Percentiles rank a stretch among this genome's conserved stretches.
These are phyloP conservation scores for Tor tambroides DNA, from an alignment of 2,113 vertebrate genomes.

Conservation along the genomic window DNA sequence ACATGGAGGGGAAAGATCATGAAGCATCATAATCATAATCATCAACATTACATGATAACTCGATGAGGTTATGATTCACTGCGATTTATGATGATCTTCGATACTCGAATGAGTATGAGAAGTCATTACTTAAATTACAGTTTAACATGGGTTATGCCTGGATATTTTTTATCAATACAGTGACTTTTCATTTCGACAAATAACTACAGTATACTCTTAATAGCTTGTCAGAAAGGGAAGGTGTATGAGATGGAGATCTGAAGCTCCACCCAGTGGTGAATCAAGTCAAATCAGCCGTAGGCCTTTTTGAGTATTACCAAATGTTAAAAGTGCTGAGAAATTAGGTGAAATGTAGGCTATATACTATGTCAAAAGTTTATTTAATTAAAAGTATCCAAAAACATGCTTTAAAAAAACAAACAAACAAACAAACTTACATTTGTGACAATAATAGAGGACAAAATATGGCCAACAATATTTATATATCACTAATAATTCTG, in stretches of 20 bases:
- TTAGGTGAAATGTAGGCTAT: neutral
- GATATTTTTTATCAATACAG: neutral
- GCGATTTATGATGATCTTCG: neutral
- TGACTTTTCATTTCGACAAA: neutral
- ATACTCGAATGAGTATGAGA: neutral
- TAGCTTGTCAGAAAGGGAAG: too few relatives aligned
- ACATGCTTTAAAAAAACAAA: neutral
- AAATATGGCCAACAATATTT: too few relatives aligned
- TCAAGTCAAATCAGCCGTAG: neutral
- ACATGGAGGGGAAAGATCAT: neutral
- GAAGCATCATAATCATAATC: neutral
- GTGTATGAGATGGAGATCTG: neutral
- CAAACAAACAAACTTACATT: too few relatives aligned
- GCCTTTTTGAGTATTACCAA: neutral
- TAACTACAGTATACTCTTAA: neutral
- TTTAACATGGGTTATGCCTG: neutral
- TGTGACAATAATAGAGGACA: too few relatives aligned
- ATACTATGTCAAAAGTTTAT: neutral
- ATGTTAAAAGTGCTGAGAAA: neutral
- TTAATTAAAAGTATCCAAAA: neutral
- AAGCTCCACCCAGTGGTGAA: conserved; percentile 33
- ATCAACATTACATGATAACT: neutral
- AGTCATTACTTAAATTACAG: neutral
- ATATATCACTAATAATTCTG: too few relatives aligned
- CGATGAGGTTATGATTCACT: neutral